These are phyloP conservation scores for Clytia hemisphaerica DNA, from an alignment of 30 jellyfish, hydroid and myxozoan genomes.

Conservation along the genomic window DNA sequence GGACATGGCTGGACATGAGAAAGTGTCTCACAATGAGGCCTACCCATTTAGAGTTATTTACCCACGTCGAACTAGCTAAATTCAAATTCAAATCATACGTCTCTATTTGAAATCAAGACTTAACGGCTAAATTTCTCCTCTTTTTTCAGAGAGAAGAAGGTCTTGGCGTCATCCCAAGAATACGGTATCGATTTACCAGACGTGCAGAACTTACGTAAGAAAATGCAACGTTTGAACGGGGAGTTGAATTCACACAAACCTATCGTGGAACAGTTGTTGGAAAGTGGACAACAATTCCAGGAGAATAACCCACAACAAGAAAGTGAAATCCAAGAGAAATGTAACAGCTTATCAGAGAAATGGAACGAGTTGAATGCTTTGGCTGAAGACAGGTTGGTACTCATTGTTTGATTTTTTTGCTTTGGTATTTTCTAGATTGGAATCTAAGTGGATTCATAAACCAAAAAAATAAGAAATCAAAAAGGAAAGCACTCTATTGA, in stretches of 20 bases:
- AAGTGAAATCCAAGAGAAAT: constrained; percentile 38
- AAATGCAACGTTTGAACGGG: constrained; percentile 62
- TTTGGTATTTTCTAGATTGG: no score
- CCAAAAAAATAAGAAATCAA: no score
- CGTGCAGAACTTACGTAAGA: constrained; percentile 68
- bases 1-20: no score
- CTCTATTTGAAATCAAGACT: no score
- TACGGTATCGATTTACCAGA: constrained; percentile 85
- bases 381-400: constrained; percentile 65
- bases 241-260: constrained; percentile 77
- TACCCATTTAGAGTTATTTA: no score
- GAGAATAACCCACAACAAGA: constrained; percentile 47
- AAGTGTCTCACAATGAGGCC: no score
- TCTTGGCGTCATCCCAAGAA: constrained; percentile 80
- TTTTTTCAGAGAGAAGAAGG: constrained; percentile 60
- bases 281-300: constrained; percentile 44
- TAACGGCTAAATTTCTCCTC: no score
- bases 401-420: no score
- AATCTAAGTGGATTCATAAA: no score
- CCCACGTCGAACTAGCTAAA: no score
- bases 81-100: no score
- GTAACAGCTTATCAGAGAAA: constrained; percentile 53
- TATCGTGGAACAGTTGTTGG: constrained; percentile 41
- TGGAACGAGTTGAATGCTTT: constrained; percentile 65
- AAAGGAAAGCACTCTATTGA: no score